Evolutionary conservation across 1,140 invertebrate genomes (phyloP).

Genomic region (Tribolium castaneum): DNA sequence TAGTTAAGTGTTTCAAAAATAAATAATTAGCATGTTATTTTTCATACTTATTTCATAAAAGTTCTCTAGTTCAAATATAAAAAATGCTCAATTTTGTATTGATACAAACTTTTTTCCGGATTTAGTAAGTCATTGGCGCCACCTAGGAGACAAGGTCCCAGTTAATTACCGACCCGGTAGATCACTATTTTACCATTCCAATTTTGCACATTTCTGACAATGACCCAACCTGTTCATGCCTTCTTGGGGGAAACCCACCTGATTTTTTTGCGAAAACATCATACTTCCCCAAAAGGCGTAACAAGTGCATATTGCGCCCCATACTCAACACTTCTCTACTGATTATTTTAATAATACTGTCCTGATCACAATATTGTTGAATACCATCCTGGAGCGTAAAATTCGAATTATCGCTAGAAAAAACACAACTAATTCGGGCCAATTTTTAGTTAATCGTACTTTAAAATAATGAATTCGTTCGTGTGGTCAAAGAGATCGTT

Average conservation of each 20-base stretch:
- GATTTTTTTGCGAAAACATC: slow-evolving; percentile 47
- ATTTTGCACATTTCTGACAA: no score
- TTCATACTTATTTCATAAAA: no score
- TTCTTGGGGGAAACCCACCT: slow-evolving; percentile 42
- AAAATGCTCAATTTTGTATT: no score
- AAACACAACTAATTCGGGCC: background rate
- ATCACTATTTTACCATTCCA: no score
- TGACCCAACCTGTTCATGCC: no score
- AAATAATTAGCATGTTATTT: no score
- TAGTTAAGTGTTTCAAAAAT: no score
- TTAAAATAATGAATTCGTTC: slow-evolving; percentile 68
- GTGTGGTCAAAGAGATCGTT: slow-evolving; percentile 68
- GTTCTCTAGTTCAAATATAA: no score
- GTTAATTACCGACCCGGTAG: no score
- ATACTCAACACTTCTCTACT: slow-evolving; percentile 56
- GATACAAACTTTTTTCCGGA: no score
- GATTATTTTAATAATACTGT: slow-evolving; percentile 56
- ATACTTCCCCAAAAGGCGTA: slow-evolving; percentile 56
- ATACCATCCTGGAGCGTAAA: slow-evolving; percentile 44
- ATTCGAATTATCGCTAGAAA: slow-evolving; percentile 25
- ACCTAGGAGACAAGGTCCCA: no score
- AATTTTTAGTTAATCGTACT: slow-evolving; percentile 56
- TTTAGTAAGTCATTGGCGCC: no score
- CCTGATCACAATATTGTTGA: slow-evolving; percentile 32
- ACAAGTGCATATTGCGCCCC: slow-evolving; percentile 58